phyloP scores from a whole-genome alignment of 1,140 invertebrate species.

The Oscheius sp. region DNA sequence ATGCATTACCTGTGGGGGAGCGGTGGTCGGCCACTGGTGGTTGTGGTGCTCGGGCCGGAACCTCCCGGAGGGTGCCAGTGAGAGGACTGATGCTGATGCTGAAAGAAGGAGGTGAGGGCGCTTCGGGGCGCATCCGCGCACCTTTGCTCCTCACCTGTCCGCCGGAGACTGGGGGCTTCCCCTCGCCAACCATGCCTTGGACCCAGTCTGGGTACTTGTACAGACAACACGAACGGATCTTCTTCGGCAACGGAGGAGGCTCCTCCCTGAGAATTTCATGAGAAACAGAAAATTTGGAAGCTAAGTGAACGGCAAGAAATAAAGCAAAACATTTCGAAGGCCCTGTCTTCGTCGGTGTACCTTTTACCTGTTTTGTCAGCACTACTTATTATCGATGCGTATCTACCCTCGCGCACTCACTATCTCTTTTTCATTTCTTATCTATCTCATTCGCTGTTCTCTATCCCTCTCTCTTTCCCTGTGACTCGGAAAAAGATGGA shows the following conservation, averaged over 20 bases:
- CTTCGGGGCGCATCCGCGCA: not conserved
- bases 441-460: too few relatives aligned
- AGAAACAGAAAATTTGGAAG: too few relatives aligned
- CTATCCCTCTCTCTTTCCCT: too few relatives aligned
- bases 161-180: slow-evolving; percentile 10
- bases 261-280: slow-evolving; percentile 49
- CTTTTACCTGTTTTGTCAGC: too few relatives aligned
- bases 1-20: slow-evolving; percentile 35
- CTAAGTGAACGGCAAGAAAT: too few relatives aligned
- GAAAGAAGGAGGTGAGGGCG: not conserved
- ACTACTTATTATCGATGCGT: too few relatives aligned
- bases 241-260: slow-evolving; percentile 43
- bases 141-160: slow-evolving; percentile 34
- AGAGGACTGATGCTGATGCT: slow-evolving; percentile 5
- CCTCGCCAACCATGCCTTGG: slow-evolving; percentile 44
- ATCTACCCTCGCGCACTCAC: too few relatives aligned
- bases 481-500: too few relatives aligned
- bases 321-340: too few relatives aligned
- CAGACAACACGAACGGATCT: slow-evolving; percentile 53
- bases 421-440: too few relatives aligned
- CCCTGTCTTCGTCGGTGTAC: too few relatives aligned
- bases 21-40: slow-evolving; percentile 44
- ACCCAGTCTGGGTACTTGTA: slow-evolving; percentile 57
- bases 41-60: slow-evolving; percentile 42
- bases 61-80: slow-evolving; percentile 21